These are phyloP conservation scores for Aricia agestis DNA, from an alignment of 1,140 invertebrate species.

Conservation along the genomic window DNA sequence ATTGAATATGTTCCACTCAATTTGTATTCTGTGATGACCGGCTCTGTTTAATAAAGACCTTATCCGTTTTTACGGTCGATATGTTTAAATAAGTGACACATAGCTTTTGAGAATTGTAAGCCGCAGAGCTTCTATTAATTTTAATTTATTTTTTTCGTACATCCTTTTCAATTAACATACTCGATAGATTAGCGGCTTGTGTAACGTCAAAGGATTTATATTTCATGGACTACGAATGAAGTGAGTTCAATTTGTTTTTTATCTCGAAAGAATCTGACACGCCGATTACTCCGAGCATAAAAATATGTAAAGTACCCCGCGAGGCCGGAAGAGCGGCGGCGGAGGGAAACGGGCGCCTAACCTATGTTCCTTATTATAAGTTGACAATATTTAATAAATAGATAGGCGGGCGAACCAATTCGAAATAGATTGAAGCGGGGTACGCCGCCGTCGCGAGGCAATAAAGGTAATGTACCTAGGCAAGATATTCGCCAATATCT, in stretches of 20 bases:
- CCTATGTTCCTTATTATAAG: constrained; percentile 9
- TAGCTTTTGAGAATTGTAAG: neutral
- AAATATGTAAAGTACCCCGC: neutral
- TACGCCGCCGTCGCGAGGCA: constrained; percentile 62
- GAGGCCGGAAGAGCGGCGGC: neutral
- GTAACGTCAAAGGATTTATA: neutral
- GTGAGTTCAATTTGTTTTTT: neutral
- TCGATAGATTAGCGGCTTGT: neutral
- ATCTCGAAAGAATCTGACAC: no score
- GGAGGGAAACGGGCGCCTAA: constrained; percentile 14
- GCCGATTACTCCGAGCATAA: neutral
- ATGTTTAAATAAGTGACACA: neutral
- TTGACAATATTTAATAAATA: constrained; percentile 57
- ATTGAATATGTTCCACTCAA: constrained; percentile 41
- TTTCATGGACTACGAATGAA: neutral
- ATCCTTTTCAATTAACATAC: neutral
- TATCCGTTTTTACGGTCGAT: neutral
- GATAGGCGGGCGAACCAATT: constrained; percentile 46
- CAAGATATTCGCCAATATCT: constrained; percentile 74
- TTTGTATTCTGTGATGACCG: constrained; percentile 34
- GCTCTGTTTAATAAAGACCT: constrained; percentile 14
- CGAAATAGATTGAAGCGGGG: constrained; percentile 57
- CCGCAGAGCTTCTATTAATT: neutral
- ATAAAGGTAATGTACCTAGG: constrained; percentile 72
- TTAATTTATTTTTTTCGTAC: neutral